Evolutionary conservation across 2,888 invertebrate genomes (phyloP).

Genomic region (Orchesella flavescens): DNA sequence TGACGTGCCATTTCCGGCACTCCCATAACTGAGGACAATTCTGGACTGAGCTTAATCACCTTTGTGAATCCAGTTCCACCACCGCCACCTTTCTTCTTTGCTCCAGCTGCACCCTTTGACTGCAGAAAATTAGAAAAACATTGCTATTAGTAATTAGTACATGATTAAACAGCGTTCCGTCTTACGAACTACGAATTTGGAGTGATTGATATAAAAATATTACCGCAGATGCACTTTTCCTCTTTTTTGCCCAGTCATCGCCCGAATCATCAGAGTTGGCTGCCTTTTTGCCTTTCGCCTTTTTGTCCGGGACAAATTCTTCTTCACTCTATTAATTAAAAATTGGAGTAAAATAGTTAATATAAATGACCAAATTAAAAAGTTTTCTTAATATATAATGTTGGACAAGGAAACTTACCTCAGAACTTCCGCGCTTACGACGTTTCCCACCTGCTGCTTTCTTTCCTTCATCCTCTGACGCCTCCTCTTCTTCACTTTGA

Average conservation of each 20-base stretch:
- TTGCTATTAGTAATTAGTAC: background rate
- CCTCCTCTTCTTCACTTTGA: slow-evolving; percentile 75
- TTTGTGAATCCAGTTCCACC: slow-evolving; percentile 91
- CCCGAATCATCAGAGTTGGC: slow-evolving; percentile 81
- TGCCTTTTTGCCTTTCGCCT: slow-evolving; percentile 75
- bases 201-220: background rate
- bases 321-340: slow-evolving; percentile 62
- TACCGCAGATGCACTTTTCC: slow-evolving; percentile 75
- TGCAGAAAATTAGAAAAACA: background rate
- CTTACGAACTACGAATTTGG: background rate
- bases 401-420: slow-evolving; percentile 6
- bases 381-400: background rate
- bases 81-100: slow-evolving; percentile 76
- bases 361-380: background rate
- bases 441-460: slow-evolving; percentile 49
- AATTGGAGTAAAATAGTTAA: background rate
- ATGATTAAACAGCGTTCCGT: background rate
- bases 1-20: slow-evolving; percentile 88
- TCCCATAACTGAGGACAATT: slow-evolving; percentile 88
- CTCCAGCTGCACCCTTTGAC: slow-evolving; percentile 5
- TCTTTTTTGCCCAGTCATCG: slow-evolving; percentile 80
- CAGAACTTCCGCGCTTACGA: slow-evolving; percentile 19
- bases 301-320: slow-evolving; percentile 68
- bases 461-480: slow-evolving; percentile 37
- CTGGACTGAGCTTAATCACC: slow-evolving; percentile 87